Evolutionary conservation across 2,113 vertebrate species (phyloP), one percentile per base, ranked within the genome.

Genomic region (Dasyurus viverrinus): DNA sequence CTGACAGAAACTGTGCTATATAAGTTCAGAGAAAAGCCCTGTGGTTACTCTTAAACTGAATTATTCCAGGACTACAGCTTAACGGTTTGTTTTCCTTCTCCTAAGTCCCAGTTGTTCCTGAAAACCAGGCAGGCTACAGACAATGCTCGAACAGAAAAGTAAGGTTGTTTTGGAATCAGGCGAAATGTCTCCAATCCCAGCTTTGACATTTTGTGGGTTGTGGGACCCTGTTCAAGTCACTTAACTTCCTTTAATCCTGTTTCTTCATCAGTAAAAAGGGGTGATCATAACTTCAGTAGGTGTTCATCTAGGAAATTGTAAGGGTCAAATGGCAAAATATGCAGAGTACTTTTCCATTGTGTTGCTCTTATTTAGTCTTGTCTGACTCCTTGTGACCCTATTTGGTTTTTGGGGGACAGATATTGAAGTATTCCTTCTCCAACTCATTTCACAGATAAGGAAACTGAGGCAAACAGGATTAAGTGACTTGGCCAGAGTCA

Each of bases 1-100:
- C 95, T 94, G 95, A 92, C 97, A 97, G 96, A 95, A 96, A 96
- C n/a, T 53, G 94, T 92, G 94, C 96, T 84, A 91, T 92, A 96
- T 96, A 92, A 95, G 93, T 55, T 57, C 60, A 42, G 91, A 96
- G 93, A 53, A 54, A 91, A 95, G 3, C 54, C 91, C 91, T 22
- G 3, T 60, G 92, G 93, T 42, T 84, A 11, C 36, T 52, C 19
- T 52, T 92, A 23, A 94, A 92, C 89, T 8, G 52, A 60, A 23
- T 92, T 68, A 0, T 50, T 92, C 76, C 53, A 92, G 95, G 90
- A 55, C 96, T 8, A 0, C 89, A 48, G 42, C 48, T 91, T 42
- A 52, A 91, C 52, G n/a, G 52, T 68, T 90, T 53, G 30, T 89
- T 36, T 92, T 27, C 22, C 22, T 90, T 68, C 60, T 89, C 4